phyloP scores from a whole-genome alignment of 2,888 invertebrate genomes.

The Phalera bucephala region DNA sequence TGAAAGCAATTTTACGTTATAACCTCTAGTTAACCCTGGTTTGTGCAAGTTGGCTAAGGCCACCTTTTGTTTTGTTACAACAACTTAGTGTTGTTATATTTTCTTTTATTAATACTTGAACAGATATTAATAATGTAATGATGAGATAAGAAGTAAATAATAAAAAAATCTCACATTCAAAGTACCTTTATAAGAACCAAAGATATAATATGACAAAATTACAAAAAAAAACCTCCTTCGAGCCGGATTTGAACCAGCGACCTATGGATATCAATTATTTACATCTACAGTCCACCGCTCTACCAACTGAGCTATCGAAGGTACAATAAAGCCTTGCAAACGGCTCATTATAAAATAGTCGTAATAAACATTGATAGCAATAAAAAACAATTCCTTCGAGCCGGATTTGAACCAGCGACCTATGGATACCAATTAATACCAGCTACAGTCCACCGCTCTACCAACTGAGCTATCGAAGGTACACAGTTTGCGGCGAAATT shows the following conservation, averaged over 20 bases:
- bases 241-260: conserved; percentile 85
- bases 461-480: conserved; percentile 82
- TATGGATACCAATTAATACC: conserved; percentile 67
- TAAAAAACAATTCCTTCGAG: conserved; percentile 60
- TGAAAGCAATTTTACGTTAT: too few relatives aligned
- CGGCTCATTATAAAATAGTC: not conserved
- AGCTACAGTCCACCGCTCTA: conserved; percentile 79
- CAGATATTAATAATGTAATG: too few relatives aligned
- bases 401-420: conserved; percentile 83
- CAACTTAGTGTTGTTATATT: too few relatives aligned
- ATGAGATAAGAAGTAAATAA: too few relatives aligned
- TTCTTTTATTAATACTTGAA: too few relatives aligned
- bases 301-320: conserved; percentile 85
- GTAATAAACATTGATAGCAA: not conserved
- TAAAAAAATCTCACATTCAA: too few relatives aligned
- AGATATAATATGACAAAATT: too few relatives aligned
- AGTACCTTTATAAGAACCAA: too few relatives aligned
- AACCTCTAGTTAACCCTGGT: too few relatives aligned
- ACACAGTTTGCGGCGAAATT: not conserved
- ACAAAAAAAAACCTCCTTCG: conserved; percentile 74
- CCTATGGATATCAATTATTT: conserved; percentile 75
- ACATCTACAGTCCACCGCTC: conserved; percentile 83
- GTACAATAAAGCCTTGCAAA: too few relatives aligned
- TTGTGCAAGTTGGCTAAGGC: too few relatives aligned
- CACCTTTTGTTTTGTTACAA: too few relatives aligned